Evolutionary conservation across 2,888 invertebrate species (phyloP), one percentile per base, ranked within the genome.

Genomic region (Lycocerus yunnanus): DNA sequence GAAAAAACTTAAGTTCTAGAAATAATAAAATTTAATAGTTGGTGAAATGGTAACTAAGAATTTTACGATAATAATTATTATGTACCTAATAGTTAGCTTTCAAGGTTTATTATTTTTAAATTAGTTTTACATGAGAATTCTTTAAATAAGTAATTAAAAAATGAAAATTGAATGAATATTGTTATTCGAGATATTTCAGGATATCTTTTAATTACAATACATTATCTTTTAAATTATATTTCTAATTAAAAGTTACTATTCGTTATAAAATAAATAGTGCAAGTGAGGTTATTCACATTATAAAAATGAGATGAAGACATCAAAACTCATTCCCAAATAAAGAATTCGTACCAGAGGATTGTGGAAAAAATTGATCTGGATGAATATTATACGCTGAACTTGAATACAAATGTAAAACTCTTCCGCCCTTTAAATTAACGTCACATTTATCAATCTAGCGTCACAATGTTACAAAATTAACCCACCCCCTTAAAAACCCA

Each of bases 361-460:
- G 43, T 6, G 16, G 11, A 63, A 63, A 61, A 63, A 63, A 18
- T 63, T 18, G 61, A 63, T 61, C 2, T 15, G 5, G 15, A 61
- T 61, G n/a, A 66, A 27, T 60, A 73, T 73, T 70, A 73, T 63
- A 70, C 66, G 69, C 66, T 58, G 21, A 68, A 68, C 69, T 69
- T 74, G 69, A 66, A 68, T 66, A 65, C 67, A 74, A 66, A 75
- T 69, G 67, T n/a, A 61, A 61, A 69, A 69, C 61, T 20, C 78
- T 77, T 81, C 83, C 85, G 85, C 86, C 86, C 82, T 80, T 82
- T 74, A 82, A 85, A 86, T 86, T 85, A 86, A 85, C 80, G 84
- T 83, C 84, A 81, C 84, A 86, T 86, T 85, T 84, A 86, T 86
- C 85, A 85, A 84, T 85, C 84, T 82, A 81, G 77, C 80, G 83